Evolutionary conservation across 92 coral and sea anemone species (phyloP).

Genomic region (Siderastrea radians): DNA sequence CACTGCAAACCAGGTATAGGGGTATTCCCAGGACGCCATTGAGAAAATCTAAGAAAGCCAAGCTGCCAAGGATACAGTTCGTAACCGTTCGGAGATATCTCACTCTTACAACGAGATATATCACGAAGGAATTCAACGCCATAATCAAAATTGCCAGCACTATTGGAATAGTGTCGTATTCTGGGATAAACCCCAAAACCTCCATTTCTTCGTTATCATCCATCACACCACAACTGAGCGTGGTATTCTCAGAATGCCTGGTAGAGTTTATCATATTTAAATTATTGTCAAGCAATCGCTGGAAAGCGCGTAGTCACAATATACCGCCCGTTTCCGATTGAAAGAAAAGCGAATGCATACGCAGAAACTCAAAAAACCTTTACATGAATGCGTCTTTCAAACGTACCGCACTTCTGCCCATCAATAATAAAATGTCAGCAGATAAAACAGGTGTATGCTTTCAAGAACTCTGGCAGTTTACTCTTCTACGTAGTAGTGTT

Average conservation of each 20-base stretch:
- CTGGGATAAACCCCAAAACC: constrained; percentile 38
- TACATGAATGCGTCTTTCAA: neutral
- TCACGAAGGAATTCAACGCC: constrained; percentile 42
- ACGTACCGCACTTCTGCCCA: neutral
- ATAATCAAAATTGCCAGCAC: constrained; percentile 48
- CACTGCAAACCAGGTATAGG: constrained; percentile 70
- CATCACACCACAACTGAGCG: neutral
- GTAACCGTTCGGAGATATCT: constrained; percentile 62
- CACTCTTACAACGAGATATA: constrained; percentile 51
- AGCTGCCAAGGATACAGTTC: constrained; percentile 78
- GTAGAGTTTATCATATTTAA: neutral
- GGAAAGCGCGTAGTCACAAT: neutral
- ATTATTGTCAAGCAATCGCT: too few relatives aligned
- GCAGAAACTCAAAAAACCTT: neutral
- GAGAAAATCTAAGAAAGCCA: constrained; percentile 82
- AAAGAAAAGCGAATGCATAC: neutral
- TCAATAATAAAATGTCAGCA: neutral
- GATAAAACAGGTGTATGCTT: neutral
- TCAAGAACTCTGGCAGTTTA: neutral
- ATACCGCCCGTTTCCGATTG: neutral
- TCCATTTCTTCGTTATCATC: constrained; percentile 2
- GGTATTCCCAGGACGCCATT: constrained; percentile 82
- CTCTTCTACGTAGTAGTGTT: neutral
- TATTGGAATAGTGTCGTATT: constrained; percentile 69
- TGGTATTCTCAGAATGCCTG: neutral